Conservation (phyloP, 2,888 invertebrate species). For the Idaea aversata region DNA sequence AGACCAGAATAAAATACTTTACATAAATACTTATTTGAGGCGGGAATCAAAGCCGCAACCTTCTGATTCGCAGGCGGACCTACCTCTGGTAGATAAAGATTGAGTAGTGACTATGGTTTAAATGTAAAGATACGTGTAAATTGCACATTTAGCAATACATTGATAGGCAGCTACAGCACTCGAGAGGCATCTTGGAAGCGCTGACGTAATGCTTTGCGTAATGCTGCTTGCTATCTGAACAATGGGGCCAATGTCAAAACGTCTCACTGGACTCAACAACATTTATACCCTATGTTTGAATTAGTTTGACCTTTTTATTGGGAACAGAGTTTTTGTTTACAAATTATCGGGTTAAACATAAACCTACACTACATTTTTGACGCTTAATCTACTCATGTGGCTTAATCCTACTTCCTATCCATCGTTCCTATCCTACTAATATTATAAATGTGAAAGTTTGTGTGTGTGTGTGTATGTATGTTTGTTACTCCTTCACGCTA, state of each 20-base stretch:
- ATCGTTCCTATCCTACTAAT: too few relatives aligned
- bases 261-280: slow-evolving; percentile 46
- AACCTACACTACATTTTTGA: too few relatives aligned
- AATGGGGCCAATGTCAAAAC: slow-evolving; percentile 69
- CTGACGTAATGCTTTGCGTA: slow-evolving; percentile 45
- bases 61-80: too few relatives aligned
- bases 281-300: slow-evolving; percentile 18
- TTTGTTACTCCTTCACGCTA: too few relatives aligned
- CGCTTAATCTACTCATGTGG: too few relatives aligned
- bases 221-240: slow-evolving; percentile 54
- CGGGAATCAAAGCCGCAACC: too few relatives aligned
- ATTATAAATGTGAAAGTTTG: too few relatives aligned
- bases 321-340: not conserved
- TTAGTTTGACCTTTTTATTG: not conserved
- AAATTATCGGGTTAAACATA: not conserved
- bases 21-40: too few relatives aligned
- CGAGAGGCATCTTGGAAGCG: slow-evolving; percentile 17
- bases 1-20: too few relatives aligned
- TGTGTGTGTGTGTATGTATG: too few relatives aligned
- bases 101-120: not conserved
- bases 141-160: slow-evolving; percentile 20
- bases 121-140: slow-evolving; percentile 15
- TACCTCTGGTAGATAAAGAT: too few relatives aligned
- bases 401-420: too few relatives aligned
- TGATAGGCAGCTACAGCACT: slow-evolving; percentile 15